Conservation (phyloP, 2,888 invertebrate genomes). For the Eupithecia pulchellata region DNA sequence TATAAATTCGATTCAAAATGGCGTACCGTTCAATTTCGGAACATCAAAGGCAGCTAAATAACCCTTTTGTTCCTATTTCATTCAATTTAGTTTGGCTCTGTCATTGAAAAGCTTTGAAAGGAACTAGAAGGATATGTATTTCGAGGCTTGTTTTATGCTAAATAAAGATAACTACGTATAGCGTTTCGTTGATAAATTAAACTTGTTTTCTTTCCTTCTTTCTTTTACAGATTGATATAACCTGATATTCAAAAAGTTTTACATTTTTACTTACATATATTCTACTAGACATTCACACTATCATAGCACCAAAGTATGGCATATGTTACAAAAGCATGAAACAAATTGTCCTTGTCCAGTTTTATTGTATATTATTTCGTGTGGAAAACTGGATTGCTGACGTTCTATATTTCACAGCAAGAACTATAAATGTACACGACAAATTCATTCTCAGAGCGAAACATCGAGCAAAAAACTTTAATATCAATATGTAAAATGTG, state of each 20-base stretch:
- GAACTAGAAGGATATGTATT: neutral
- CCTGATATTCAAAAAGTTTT: neutral
- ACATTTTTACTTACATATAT: too few relatives aligned
- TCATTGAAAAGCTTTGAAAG: neutral
- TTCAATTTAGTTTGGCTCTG: neutral
- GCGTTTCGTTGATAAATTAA: neutral
- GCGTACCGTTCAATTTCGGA: constrained; percentile 5
- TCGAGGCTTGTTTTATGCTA: neutral
- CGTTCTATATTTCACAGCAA: too few relatives aligned
- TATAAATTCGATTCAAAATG: constrained; percentile 2
- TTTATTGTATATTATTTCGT: too few relatives aligned
- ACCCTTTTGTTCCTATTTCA: neutral
- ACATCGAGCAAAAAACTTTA: neutral
- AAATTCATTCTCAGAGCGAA: neutral
- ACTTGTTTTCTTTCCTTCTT: neutral
- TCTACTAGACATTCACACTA: neutral
- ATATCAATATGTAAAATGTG: neutral
- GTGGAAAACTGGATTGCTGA: too few relatives aligned
- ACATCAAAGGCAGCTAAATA: constrained; percentile 7
- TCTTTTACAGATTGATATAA: neutral
- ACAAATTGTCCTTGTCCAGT: too few relatives aligned
- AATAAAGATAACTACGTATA: neutral
- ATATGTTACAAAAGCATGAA: too few relatives aligned
- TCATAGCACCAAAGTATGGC: neutral
- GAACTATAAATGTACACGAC: neutral